Base-by-base conservation (phyloP, 1,140 invertebrate species). In the Bactericera cockerelli region DNA sequence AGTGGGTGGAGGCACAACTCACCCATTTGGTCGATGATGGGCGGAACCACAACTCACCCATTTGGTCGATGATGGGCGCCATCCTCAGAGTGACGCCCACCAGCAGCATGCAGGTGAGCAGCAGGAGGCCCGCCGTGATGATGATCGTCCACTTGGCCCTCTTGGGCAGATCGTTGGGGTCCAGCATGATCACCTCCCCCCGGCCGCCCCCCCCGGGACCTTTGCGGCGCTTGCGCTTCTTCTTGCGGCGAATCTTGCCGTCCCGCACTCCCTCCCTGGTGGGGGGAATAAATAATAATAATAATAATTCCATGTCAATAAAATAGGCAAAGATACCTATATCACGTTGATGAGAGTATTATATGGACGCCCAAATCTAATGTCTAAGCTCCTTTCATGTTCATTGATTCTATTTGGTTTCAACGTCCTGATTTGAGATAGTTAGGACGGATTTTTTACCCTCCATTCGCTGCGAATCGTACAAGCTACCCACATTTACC, bases 1-100 rank as follows among this genome's bases (percentile, higher is more conserved):
- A 56, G 92, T 81, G 1, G 89, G 89, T 2, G 89, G 88, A 10
- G 16, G 10, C 33, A 36, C 16, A 11, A 36, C 33, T 36, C 33
- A 36, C 33, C 33, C 33, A 36, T 36, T 16, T 36, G 33, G 33
- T 36, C 33, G 33, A 36, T 36, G 33, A 36, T 36, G 16, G 33
- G 33, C 16, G 33, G 10, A 11, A 36, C 16, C n/a, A 31, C 4
- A 19, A 81, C 86, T 85, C 71, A 93, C 89, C 89, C 82, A 93
- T 89, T 67, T 92, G 87, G 68, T 93, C 89, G 64, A 93, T 93
- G 56, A 93, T 81, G 1, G 89, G 89, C 2, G 89, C 89, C 85
- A 93, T 89, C 31, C 88, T 73, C 1, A 93, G 74, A 0, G 89
- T 93, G 36, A 91, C 81, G 1, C 88, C 89, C n/a, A 93, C 88